Evolutionary conservation across 2,888 invertebrate genomes (phyloP).

Genomic region (Loripinus fragilis): DNA sequence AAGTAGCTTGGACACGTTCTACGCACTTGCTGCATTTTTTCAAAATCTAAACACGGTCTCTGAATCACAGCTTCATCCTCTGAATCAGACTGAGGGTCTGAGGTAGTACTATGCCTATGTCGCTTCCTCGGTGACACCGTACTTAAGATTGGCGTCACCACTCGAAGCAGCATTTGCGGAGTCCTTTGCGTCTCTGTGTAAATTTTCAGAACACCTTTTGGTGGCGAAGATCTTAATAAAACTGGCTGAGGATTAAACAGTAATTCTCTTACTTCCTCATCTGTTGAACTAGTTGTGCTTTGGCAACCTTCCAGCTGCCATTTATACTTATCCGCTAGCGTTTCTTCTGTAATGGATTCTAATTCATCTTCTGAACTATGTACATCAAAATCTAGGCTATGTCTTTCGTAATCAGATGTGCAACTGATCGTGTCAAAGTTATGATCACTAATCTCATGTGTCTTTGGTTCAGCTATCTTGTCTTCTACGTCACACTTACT

Average conservation of each 20-base stretch:
- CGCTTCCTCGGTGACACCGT: conserved; percentile 86
- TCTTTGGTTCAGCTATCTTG: conserved; percentile 27
- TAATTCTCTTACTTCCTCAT: conserved; percentile 88
- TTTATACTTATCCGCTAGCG: not conserved
- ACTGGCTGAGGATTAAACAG: conserved; percentile 88
- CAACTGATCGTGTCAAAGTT: conserved; percentile 69
- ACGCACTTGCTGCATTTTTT: conserved; percentile 91
- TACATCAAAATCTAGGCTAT: conserved; percentile 87
- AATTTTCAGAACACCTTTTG: conserved; percentile 94
- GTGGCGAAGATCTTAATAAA: conserved; percentile 95
- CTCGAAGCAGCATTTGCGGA: conserved; percentile 83
- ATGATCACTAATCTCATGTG: conserved; percentile 69
- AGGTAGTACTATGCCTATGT: conserved; percentile 86
- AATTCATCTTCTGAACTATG: conserved; percentile 97
- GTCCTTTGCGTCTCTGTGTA: conserved; percentile 80
- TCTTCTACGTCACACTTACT: not conserved
- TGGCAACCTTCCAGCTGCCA: conserved; percentile 68
- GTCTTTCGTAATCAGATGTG: conserved; percentile 74
- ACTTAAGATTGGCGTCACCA: conserved; percentile 73
- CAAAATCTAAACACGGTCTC: conserved; percentile 96
- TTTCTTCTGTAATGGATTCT: conserved; percentile 90
- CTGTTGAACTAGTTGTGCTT: conserved; percentile 84
- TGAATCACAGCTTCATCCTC: conserved; percentile 84
- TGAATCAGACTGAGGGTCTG: conserved; percentile 65
- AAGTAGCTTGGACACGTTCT: conserved; percentile 1